Percentiles rank a stretch among this genome's conserved stretches.
These are phyloP conservation scores for Cranoglanis bouderius DNA, from an alignment of 2,113 vertebrate species.

Conservation along the genomic window DNA sequence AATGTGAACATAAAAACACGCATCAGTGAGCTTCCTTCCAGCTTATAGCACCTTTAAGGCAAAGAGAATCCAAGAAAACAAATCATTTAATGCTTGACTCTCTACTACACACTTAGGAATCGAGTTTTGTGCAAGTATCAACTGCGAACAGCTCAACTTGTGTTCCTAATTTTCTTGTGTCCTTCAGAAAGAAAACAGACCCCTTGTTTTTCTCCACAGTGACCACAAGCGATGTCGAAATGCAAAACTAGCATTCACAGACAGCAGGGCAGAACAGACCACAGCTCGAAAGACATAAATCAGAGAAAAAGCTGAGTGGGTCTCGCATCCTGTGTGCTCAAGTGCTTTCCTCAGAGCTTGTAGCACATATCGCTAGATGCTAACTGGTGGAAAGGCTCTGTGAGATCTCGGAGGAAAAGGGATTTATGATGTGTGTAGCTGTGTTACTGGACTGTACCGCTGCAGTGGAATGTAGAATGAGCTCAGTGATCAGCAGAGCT, in stretches of 20 bases:
- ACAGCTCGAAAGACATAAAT: constrained; percentile 6
- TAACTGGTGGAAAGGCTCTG: neutral
- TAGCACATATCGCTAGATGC: constrained; percentile 2
- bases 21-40: neutral
- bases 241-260: neutral
- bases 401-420: constrained; percentile 60
- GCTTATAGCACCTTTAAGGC: neutral
- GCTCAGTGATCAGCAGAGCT: constrained; percentile 41
- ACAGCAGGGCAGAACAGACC: neutral
- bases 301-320: constrained; percentile 1
- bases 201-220: neutral
- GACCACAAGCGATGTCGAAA: neutral
- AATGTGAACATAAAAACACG: neutral
- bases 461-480: constrained; percentile 66
- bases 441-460: constrained; percentile 61
- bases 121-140: neutral
- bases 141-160: neutral
- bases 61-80: neutral
- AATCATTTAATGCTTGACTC: neutral
- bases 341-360: neutral
- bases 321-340: neutral
- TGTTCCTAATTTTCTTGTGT: neutral
- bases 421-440: constrained; percentile 69
- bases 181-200: neutral
- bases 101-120: neutral